These are phyloP conservation scores for Ascaphus truei DNA, from an alignment of 2,113 vertebrate genomes.

Conservation along the genomic window DNA sequence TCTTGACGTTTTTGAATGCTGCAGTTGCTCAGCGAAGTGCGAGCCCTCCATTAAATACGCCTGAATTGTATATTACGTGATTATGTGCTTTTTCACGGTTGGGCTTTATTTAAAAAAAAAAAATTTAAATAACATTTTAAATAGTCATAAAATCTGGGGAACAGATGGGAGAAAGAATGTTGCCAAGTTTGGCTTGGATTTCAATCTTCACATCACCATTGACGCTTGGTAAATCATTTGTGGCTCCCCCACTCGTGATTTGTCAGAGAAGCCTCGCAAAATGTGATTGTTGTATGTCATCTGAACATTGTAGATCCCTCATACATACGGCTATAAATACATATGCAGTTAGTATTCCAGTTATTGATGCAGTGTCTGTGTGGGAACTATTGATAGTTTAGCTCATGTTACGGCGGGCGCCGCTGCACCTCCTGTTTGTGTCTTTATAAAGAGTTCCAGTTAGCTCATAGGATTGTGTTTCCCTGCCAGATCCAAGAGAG, in stretches of 20 bases:
- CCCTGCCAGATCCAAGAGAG: slow-evolving; percentile 5
- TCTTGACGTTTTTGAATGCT: too few relatives aligned
- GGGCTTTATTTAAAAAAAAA: too few relatives aligned
- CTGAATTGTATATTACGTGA: too few relatives aligned
- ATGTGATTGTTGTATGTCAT: neutral
- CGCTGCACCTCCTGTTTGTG: slow-evolving; percentile 12
- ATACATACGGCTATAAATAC: slow-evolving; percentile 19
- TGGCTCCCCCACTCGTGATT: neutral
- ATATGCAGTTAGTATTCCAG: neutral
- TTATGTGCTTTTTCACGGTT: too few relatives aligned
- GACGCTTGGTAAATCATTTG: neutral
- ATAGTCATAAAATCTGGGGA: too few relatives aligned
- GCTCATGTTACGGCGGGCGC: slow-evolving; percentile 19
- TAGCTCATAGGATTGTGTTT: slow-evolving; percentile 34
- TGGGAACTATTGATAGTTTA: slow-evolving; percentile 31
- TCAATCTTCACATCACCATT: neutral
- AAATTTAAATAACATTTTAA: too few relatives aligned
- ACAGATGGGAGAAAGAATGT: too few relatives aligned
- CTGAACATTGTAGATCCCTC: slow-evolving; percentile 4
- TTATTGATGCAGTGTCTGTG: slow-evolving; percentile 22
- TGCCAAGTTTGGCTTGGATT: neutral
- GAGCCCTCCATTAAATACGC: too few relatives aligned
- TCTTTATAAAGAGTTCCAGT: slow-evolving; percentile 26
- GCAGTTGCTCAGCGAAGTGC: too few relatives aligned
- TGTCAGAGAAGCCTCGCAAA: neutral